Percentiles rank a stretch among this genome's conserved stretches.
phyloP scores from a whole-genome alignment of 2,797 vertebrate species.

The Gymnothorax javanicus region DNA sequence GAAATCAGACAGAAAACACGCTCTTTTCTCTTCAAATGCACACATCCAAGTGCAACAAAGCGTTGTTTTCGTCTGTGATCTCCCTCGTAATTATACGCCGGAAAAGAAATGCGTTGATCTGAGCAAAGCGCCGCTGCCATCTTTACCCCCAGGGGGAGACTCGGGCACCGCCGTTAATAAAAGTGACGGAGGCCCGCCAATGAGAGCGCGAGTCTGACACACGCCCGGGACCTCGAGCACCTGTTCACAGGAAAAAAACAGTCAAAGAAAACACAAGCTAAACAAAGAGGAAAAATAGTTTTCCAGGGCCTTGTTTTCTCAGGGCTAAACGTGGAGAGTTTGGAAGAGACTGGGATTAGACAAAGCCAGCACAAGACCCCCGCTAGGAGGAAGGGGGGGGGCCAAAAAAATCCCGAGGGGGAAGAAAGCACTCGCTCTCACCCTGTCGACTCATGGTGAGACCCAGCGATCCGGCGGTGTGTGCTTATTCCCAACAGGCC shows the following conservation, averaged over 20 bases:
- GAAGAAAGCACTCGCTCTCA: background rate
- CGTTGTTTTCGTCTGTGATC: slow-evolving; percentile 35
- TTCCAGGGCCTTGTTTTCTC: background rate
- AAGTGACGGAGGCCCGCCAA: background rate
- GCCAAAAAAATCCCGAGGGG: background rate
- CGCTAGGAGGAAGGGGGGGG: no score
- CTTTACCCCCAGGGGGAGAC: background rate
- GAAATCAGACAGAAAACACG: slow-evolving; percentile 34
- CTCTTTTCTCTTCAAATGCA: background rate
- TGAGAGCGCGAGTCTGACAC: background rate
- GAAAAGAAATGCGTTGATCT: slow-evolving; percentile 26
- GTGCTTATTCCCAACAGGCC: background rate
- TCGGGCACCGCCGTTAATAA: background rate
- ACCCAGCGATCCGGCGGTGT: background rate
- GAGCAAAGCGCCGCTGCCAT: background rate
- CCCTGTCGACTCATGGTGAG: background rate
- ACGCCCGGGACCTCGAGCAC: background rate
- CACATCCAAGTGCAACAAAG: background rate
- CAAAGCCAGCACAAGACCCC: background rate
- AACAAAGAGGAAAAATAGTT: background rate
- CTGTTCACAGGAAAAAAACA: background rate
- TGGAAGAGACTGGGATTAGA: background rate
- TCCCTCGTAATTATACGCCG: slow-evolving; percentile 34
- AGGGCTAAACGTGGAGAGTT: background rate
- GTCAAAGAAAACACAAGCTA: background rate